Base-by-base conservation (phyloP, 1,140 invertebrate species). In the Diorhabda elongata region DNA sequence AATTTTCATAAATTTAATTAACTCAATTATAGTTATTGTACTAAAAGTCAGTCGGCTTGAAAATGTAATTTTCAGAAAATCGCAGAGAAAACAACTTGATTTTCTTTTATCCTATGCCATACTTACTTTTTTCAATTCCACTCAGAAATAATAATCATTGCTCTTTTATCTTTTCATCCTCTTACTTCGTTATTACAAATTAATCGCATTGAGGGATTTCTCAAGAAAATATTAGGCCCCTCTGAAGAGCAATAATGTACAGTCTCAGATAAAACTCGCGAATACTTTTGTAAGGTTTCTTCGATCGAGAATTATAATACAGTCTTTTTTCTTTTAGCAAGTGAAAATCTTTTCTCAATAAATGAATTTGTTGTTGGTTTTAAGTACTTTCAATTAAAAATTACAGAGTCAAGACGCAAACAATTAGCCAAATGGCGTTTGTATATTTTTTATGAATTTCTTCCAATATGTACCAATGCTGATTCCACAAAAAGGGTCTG, bases 101-200 rank as follows among this genome's bases (percentile, higher is more conserved):
- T 43, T 42, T 43, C 44, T 44, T 44, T 62, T 62, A 62, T 44
- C 26, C 43, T 42, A 62, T 44, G 43, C 8, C 44, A 62, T 62
- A 62, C 44, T 62, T 52, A 52, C 2, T 62, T 62, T 62, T 62
- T 44, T 44, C 43, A n/a, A 44, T 44, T 62, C 61, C 61, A 62
- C 61, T 62, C 44, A 42, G 61, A 62, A 62, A 62, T 62, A 62
- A 62, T 62, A 43, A 62, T 62, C 61, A 62, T 62, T 62, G 61
- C 61, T 62, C 61, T 62, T 44, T 62, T 47, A 62, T 62, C 61
- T 62, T 44, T 62, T 62, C 61, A 62, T 62, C 61, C 61, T 62
- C 61, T 62, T 62, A 62, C 43, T 44, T 62, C 61, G 42, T 62
- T 47, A 44, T 62, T n/a, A 62, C 61, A 44, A 62, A 62, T 62